Conservation (phyloP, 2,888 invertebrate species). For the Eristalis tenax region DNA sequence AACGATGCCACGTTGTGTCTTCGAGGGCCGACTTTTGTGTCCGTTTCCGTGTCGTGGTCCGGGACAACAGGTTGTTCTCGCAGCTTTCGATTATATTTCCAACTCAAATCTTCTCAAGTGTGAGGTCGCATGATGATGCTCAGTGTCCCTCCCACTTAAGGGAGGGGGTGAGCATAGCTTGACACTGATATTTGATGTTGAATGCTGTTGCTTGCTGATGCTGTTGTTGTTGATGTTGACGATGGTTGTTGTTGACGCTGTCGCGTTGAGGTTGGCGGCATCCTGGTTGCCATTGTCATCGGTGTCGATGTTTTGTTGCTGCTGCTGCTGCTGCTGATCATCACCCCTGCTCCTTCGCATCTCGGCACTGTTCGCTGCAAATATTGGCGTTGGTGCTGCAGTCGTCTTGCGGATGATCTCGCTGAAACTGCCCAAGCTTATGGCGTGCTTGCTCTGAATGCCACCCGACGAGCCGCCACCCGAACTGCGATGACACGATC, state of each 20-base stretch:
- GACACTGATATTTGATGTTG: constrained; percentile 65
- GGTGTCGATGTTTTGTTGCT: constrained; percentile 67
- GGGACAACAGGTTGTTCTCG: constrained; percentile 32
- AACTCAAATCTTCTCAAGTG: constrained; percentile 86
- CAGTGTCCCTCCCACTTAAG: constrained; percentile 88
- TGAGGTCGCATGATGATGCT: constrained; percentile 77
- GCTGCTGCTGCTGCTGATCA: constrained; percentile 63
- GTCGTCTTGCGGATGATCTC: constrained; percentile 81
- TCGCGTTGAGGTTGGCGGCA: constrained; percentile 14
- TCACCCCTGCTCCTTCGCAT: constrained; percentile 64
- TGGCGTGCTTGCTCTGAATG: constrained; percentile 73
- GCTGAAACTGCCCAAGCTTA: constrained; percentile 75
- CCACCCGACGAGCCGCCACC: constrained; percentile 35
- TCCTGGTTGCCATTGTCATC: constrained; percentile 54
- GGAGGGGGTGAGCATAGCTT: constrained; percentile 82
- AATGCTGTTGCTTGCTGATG: constrained; percentile 46
- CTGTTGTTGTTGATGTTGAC: constrained; percentile 21
- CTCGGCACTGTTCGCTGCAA: constrained; percentile 80
- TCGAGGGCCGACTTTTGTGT: neutral
- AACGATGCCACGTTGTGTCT: neutral
- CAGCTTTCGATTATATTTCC: constrained; percentile 76
- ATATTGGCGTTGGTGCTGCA: constrained; percentile 77
- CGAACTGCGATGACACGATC: constrained; percentile 48
- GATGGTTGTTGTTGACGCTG: constrained; percentile 30
- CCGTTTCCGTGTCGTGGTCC: constrained; percentile 12